These are phyloP conservation scores for Leptopilina boulardi DNA, from an alignment of 1,140 invertebrate genomes.

Conservation along the genomic window DNA sequence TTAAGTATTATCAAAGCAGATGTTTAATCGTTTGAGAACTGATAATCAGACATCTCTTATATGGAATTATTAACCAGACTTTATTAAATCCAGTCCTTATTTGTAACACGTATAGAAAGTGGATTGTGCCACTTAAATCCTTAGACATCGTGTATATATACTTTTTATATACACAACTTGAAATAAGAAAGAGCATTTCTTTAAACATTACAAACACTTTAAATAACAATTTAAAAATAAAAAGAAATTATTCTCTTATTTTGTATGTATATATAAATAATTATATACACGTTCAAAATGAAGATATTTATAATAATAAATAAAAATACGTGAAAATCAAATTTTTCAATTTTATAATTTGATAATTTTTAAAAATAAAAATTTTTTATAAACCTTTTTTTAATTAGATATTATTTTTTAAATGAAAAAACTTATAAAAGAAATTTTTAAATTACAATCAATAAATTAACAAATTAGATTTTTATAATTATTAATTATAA, in stretches of 20 bases:
- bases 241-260: neutral
- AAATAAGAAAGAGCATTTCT: neutral
- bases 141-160: neutral
- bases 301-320: no score
- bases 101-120: conserved; percentile 13
- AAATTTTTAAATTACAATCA: no score
- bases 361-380: no score
- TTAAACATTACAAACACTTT: neutral
- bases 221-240: neutral
- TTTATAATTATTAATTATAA: no score
- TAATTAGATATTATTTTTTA: no score
- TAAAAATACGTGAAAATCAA: no score
- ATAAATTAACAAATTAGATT: no score
- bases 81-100: conserved; percentile 10
- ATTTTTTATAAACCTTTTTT: no score
- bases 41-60: neutral
- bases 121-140: conserved; percentile 12
- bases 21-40: neutral
- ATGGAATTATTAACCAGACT: conserved; percentile 3
- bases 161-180: neutral
- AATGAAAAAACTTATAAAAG: no score
- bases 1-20: neutral
- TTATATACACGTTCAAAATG: no score
- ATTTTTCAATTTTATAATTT: no score
- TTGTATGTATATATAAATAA: no score